Evolutionary conservation across 2,797 vertebrate genomes (phyloP).

Genomic region (Macropus fuliginosus): DNA sequence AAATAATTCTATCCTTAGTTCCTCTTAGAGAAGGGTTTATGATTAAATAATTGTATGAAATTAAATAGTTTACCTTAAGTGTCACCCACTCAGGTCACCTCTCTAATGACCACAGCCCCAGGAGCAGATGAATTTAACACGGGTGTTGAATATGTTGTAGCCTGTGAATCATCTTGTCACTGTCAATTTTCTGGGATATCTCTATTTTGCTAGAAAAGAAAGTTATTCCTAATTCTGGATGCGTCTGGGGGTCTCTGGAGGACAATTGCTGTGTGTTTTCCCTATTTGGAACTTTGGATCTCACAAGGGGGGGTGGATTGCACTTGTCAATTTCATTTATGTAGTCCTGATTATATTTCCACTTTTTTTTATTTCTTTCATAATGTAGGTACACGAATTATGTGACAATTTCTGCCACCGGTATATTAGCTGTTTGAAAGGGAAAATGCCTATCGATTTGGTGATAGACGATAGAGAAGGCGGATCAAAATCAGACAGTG

Average conservation of each 20-base stretch:
- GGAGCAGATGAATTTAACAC: slow-evolving; percentile 97
- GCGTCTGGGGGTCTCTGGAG: slow-evolving; percentile 86
- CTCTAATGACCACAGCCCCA: slow-evolving; percentile 92
- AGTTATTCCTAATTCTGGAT: slow-evolving; percentile 90
- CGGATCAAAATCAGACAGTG: slow-evolving; percentile 98
- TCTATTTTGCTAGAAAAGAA: slow-evolving; percentile 94
- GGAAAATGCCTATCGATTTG: slow-evolving; percentile 99
- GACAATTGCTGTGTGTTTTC: slow-evolving; percentile 86
- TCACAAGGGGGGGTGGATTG: slow-evolving; percentile 85
- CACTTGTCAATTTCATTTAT: slow-evolving; percentile 89
- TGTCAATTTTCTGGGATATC: slow-evolving; percentile 99
- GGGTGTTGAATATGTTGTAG: slow-evolving; percentile 96
- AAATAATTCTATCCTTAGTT: slow-evolving; percentile 74
- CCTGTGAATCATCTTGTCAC: slow-evolving; percentile 97
- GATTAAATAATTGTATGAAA: slow-evolving; percentile 91
- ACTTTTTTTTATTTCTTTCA: slow-evolving; percentile 77
- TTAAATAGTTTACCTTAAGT: slow-evolving; percentile 96
- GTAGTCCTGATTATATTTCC: slow-evolving; percentile 85
- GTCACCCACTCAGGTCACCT: slow-evolving; percentile 93
- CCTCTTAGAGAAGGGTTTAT: slow-evolving; percentile 82
- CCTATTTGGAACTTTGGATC: slow-evolving; percentile 88
- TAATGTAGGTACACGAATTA: slow-evolving; percentile 96
- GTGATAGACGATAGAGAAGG: slow-evolving; percentile 99
- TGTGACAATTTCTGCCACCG: slow-evolving; percentile 99
- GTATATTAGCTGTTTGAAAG: slow-evolving; percentile 99